Percentiles rank a stretch among this genome's conserved stretches.
phyloP scores from a whole-genome alignment of 2,113 vertebrate genomes.

The Uria lomvia region DNA sequence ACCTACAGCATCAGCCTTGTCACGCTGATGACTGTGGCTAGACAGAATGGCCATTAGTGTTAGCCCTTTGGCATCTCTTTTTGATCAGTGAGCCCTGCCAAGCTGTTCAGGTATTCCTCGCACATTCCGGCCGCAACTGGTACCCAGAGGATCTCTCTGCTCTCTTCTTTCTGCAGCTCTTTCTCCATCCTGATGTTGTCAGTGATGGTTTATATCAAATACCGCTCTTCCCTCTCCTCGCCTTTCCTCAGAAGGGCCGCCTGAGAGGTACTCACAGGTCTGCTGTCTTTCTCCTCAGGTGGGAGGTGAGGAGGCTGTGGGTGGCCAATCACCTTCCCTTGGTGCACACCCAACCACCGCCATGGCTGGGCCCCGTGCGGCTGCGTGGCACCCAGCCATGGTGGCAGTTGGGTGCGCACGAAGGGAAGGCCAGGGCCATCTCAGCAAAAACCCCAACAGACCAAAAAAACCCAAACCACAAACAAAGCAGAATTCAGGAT shows the following conservation, averaged over 20 bases:
- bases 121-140: neutral
- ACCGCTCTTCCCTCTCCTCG: neutral
- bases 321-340: neutral
- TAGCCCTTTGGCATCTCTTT: neutral
- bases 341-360: neutral
- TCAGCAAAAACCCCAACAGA: neutral
- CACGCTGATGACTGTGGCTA: neutral
- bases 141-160: neutral
- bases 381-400: too few species aligned
- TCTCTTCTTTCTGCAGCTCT: neutral
- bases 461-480: neutral
- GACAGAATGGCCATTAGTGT: neutral
- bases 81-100: neutral
- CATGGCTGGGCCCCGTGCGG: neutral
- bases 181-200: neutral
- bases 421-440: neutral
- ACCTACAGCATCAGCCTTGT: neutral
- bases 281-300: neutral
- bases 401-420: too few species aligned
- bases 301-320: neutral
- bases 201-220: neutral
- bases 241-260: neutral
- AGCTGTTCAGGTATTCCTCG: neutral
- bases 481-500: neutral
- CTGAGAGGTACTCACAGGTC: neutral